phyloP scores from a whole-genome alignment of 2,113 vertebrate genomes.

The Vidua macroura region DNA sequence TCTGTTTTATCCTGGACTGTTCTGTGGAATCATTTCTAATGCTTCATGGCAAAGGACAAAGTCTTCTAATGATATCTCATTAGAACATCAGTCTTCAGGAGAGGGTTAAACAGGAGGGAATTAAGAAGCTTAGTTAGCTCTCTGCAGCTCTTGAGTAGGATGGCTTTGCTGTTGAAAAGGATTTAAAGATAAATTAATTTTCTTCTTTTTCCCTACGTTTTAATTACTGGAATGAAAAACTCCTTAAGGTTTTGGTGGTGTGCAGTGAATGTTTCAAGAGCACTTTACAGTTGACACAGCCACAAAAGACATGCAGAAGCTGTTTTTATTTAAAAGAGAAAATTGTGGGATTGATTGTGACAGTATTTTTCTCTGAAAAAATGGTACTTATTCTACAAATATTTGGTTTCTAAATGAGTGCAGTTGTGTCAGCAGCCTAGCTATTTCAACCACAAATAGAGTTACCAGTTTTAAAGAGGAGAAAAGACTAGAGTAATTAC shows the following conservation, averaged over 20 bases:
- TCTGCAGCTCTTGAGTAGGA: background rate
- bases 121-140: constrained; percentile 29
- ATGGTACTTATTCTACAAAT: background rate
- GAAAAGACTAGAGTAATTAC: background rate
- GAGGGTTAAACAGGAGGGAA: constrained; percentile 33
- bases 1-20: background rate
- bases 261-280: background rate
- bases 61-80: constrained; percentile 4
- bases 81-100: constrained; percentile 30
- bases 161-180: constrained; percentile 14
- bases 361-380: background rate
- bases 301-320: background rate
- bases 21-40: constrained; percentile 14
- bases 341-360: background rate
- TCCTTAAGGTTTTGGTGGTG: background rate
- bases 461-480: background rate
- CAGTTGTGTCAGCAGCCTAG: background rate
- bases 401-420: background rate
- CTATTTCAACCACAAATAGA: background rate
- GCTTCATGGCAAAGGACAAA: background rate
- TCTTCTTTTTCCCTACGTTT: background rate
- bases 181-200: constrained; percentile 21
- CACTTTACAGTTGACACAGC: background rate
- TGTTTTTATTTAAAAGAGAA: background rate
- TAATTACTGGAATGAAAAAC: constrained; percentile 2